A percentile compares a stretch with the other conserved stretches of the same genome.
phyloP scores from a whole-genome alignment of 2,113 vertebrate genomes.

The Choloepus hoffmanni region DNA sequence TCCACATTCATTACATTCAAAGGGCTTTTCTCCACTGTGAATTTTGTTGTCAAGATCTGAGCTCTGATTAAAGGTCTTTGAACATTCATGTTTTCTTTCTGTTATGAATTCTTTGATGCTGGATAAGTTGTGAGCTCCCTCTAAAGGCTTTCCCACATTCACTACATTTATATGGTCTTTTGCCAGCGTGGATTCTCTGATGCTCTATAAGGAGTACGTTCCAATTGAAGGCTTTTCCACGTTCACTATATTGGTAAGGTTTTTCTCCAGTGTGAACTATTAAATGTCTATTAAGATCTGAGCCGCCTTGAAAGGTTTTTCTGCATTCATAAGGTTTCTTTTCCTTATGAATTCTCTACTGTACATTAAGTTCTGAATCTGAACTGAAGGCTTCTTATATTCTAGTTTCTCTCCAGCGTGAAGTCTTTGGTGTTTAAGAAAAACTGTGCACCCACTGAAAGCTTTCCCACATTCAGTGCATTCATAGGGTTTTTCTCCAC shows the following conservation, averaged over 20 bases:
- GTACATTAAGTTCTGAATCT: too few relatives aligned
- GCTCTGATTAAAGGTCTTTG: not conserved
- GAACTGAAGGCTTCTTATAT: too few relatives aligned
- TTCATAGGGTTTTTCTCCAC: too few relatives aligned
- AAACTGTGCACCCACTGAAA: too few relatives aligned
- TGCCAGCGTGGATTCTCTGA: not conserved
- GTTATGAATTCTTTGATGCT: conserved; percentile 5
- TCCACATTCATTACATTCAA: not conserved
- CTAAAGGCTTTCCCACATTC: not conserved
- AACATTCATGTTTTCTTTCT: not conserved
- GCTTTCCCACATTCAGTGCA: too few relatives aligned
- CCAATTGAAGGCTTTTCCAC: not conserved
- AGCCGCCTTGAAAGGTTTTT: not conserved
- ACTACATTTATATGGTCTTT: not conserved
- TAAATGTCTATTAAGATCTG: not conserved
- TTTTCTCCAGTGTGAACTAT: too few relatives aligned
- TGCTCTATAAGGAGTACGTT: not conserved
- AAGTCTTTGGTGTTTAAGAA: too few relatives aligned
- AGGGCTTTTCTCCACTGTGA: not conserved
- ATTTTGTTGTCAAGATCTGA: not conserved
- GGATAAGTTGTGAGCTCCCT: not conserved
- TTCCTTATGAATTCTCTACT: too few relatives aligned
- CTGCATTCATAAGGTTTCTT: not conserved
- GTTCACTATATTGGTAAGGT: too few relatives aligned
- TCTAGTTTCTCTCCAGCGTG: too few relatives aligned